Evolutionary conservation across 1,140 invertebrate genomes (phyloP), one percentile per base, ranked within the genome.

Genomic region (Bombus cullumanus): DNA sequence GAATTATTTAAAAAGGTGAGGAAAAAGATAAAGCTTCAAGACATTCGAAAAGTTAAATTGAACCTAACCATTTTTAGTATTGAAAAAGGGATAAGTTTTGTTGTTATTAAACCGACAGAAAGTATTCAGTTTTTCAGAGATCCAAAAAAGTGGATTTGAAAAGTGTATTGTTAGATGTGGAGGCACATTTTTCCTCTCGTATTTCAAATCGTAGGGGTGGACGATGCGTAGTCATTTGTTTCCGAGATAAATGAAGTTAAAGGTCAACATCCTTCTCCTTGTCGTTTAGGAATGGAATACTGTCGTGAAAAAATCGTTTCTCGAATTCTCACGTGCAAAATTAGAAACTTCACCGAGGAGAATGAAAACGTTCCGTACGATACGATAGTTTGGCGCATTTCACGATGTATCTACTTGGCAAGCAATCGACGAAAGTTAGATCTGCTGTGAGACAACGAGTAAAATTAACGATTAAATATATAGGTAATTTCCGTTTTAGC

Each of bases 401-500:
- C 8, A 68, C 1, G 31, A 37, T 37, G 3, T 34, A 66, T 66
- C 6, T 18, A 15, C 15, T 66, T 34, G 15, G 2, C 31, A 22
- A 34, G 13, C 12, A 39, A 39, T 28, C 22, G 47, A 53, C 37
- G n/a, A 25, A 53, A 53, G 22, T 39, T 69, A 15, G 28, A 37
- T 71, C 57, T 39, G 3, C 10, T 0, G 13, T 0, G 34, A n/a
- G 37, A 59, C 47, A 39, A 8, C 25, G 47, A 59, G 71, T 34
- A 43, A 71, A 59, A 34, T 81, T 72, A 73, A 73, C 57, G 66
- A 34, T 9, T 43, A 71, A 43, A 37, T 74, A 64, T 37, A 59
- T 3, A 66, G 34, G 18, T 18, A 75, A 89, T 81, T 81, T 83
- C n/a, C 18, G 83, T 75, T 71, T 43, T 43, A 22, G 34, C 22